Base-by-base conservation (phyloP, 1,140 invertebrate genomes). In the Agrypnia vestita region DNA sequence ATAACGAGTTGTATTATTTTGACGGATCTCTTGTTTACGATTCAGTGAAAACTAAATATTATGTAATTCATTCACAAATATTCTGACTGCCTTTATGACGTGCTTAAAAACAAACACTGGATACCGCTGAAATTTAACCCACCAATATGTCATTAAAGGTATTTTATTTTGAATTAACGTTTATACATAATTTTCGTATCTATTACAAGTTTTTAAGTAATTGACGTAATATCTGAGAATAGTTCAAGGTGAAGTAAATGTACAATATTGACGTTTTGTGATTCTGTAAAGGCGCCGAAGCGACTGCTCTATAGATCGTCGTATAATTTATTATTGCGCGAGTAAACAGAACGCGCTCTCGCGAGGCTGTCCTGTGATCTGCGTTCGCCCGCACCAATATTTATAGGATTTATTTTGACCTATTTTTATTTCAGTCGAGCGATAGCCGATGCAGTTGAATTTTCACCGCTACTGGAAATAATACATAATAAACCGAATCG, bases 221-320 rank as follows among this genome's bases (percentile, higher is more conserved):
- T 78, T 78, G 77, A 78, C 62, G 77, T 72, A 72, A 72, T 55
- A 59, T 59, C 53, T 51, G 25, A 35, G 53, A 72, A 77, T 77
- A 78, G 81, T 75, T 80, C 81, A 82, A 82, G 81, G 81, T 80
- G 74, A 82, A 82, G 78, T 82, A 80, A 82, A 78, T 69, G 78
- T 74, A 67, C 55, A 76, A 64, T 77, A 80, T 82, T 76, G 78
- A 82, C 75, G 78, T 82, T 82, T 80, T 53, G 25, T 73, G 69
- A 73, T 73, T 53, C 19, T 56, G 49, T 43, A 56, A 15, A 62
- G 21, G 59, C 75, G 61, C 75, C 75, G 56, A 49, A 73, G 69
- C 69, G 49, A 75, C 49, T 15, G 49, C 59, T 17, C 35, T 56
- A 56, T 47, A 61, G 53, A 75, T 75, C 19, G 55, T 17, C 35